Evolutionary conservation across 2,113 vertebrate species (phyloP).

Genomic region (Lophochroa leadbeateri): DNA sequence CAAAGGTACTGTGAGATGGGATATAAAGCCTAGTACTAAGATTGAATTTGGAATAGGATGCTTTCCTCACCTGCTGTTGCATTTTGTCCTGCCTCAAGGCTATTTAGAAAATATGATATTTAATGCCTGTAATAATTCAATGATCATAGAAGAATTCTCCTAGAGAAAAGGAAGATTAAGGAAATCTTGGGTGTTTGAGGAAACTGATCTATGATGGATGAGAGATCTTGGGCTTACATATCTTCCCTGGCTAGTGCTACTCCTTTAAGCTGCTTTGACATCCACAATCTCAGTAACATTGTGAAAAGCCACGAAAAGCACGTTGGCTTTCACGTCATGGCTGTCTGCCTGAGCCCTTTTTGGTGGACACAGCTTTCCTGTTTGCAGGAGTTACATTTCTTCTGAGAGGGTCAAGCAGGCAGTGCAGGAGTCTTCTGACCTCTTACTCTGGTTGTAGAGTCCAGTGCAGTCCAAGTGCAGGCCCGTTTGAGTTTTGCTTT

Average conservation of each 20-base stretch:
- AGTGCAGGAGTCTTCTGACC: background rate
- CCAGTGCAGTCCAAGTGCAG: background rate
- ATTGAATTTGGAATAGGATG: background rate
- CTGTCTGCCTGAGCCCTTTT: background rate
- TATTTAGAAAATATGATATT: background rate
- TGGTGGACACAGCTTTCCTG: background rate
- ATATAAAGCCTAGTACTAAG: background rate
- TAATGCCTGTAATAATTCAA: background rate
- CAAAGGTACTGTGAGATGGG: background rate
- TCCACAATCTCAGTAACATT: background rate
- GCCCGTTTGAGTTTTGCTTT: background rate
- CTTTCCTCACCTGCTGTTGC: background rate
- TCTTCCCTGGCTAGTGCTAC: background rate
- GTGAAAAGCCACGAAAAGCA: fast-evolving
- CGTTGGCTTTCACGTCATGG: fast-evolving
- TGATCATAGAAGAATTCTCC: background rate
- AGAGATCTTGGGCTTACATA: background rate
- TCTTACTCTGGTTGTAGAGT: background rate
- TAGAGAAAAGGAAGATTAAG: background rate
- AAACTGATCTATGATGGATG: background rate
- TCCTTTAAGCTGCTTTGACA: background rate
- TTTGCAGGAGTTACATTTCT: background rate
- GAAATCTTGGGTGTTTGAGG: background rate
- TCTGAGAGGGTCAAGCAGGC: background rate
- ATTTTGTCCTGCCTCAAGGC: background rate